Base-by-base conservation (phyloP, 2,797 vertebrate species). In the Octomys mimax region DNA sequence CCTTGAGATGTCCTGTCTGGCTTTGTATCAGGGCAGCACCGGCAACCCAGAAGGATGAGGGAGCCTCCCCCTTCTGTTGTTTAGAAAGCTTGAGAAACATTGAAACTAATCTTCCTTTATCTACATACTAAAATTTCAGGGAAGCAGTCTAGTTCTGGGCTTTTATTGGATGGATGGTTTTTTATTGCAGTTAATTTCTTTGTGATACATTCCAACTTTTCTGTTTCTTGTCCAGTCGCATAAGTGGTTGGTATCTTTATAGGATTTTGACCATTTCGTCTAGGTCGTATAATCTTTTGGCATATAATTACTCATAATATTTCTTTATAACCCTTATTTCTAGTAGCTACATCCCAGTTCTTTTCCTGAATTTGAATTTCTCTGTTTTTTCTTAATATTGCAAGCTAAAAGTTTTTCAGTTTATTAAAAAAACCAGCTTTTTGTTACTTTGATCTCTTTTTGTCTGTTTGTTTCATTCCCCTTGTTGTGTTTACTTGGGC, bases 281-380 rank as follows among this genome's bases (percentile, higher is more conserved):
- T 62, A 28, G 18, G 24, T 49, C 70, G 36, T 28, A 14, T 71
- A 79, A 77, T 78, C 42, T 54, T 90, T 90, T 68, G 22, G 26
- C 31, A 52, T 64, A 28, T 49, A 62, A 54, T 78, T 88, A 70
- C 18, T 83, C 24, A 85, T 42, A 42, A 42, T 71, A 71, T 71
- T 36, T n/a, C 33, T 33, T 71, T 71, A 39, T 71, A 36, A 22
- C 10, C 68, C 68, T 71, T 39, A 21, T 71, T 71, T 36, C n/a
- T 36, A 71, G 8, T 71, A 39, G 19, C 1, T 9, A 71, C 36
- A 19, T 71, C n/a, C 33, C 28, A 8, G 52, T 6, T 92, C 68
- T 6, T 62, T 89, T 64, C 46, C 36, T 81, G 19, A 81, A 87
- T 68, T 95, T 81, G 33, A 79, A 12, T 66, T 79, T 95, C 36